Evolutionary conservation across 1,140 invertebrate species (phyloP).

Genomic region (Drosophila navojoa): DNA sequence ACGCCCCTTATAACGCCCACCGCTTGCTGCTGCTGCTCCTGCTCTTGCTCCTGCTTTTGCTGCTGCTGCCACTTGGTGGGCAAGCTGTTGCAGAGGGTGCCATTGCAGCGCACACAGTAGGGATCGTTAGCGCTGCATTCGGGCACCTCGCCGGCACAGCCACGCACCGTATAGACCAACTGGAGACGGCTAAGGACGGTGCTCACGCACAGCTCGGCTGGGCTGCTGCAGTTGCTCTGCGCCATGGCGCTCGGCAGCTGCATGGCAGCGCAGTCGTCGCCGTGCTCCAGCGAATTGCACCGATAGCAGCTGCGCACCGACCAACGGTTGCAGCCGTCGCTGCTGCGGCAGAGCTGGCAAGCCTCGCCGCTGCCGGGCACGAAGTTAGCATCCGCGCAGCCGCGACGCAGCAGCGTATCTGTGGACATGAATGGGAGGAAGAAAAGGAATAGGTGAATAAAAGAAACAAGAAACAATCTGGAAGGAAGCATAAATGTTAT

Average conservation of each 20-base stretch:
- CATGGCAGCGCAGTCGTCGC: conserved; percentile 59
- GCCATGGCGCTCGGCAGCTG: conserved; percentile 30
- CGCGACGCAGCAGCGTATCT: conserved; percentile 63
- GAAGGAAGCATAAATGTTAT: neutral
- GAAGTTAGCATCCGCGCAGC: conserved; percentile 59
- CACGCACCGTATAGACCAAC: conserved; percentile 63
- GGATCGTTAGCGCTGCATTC: conserved; percentile 73
- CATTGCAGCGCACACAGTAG: conserved; percentile 73
- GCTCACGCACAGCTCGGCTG: conserved; percentile 70
- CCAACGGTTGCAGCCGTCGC: conserved; percentile 64
- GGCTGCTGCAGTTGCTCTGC: conserved; percentile 50
- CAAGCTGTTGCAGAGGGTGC: conserved; percentile 66
- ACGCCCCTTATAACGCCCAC: neutral
- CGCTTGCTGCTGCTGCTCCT: conserved; percentile 3
- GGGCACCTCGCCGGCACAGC: conserved; percentile 64
- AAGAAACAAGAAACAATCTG: neutral
- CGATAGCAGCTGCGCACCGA: conserved; percentile 71
- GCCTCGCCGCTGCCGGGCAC: conserved; percentile 28
- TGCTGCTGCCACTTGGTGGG: conserved; percentile 56
- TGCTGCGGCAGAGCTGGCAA: conserved; percentile 66
- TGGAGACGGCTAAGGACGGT: conserved; percentile 63
- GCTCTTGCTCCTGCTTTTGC: conserved; percentile 21
- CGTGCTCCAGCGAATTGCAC: conserved; percentile 59
- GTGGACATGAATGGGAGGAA: neutral
- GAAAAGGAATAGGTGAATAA: neutral